Evolutionary conservation across 2,797 vertebrate genomes (phyloP), one percentile per base, ranked within the genome.

Genomic region (Micromesistius poutassou): DNA sequence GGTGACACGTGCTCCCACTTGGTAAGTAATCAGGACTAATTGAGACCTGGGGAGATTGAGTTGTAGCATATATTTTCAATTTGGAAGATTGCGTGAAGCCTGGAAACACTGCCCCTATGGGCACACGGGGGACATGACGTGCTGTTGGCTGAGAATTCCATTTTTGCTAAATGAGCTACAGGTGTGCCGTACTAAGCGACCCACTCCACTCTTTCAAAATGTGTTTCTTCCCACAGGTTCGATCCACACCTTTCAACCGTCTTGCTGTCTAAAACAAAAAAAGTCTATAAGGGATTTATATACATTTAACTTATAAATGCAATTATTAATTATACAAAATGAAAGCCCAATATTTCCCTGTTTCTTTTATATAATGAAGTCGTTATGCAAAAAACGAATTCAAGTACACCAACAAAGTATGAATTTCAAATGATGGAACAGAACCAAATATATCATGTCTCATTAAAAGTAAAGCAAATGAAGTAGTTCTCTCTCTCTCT

Each of bases 11-110:
- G 84, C 86, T 94, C 93, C 93, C 93, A 71, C 70, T 85, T 86
- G 93, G 88, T 86, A 68, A 91, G 80, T 89, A 89, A 93, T 94
- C 93, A 95, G 82, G 74, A 82, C 89, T 93, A 93, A 94, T 95
- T 93, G 87, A 92, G 89, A 92, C 85, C 92, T 91, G 83, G 90
- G 92, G 90, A 93, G 80, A 74, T 78, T 72, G 76, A 74, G 40
- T 75, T 79, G 70, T 76, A 68, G 74, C 75, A 80, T 31, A 50
- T 28, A 6, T 55, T 81, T 76, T 82, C 85, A 75, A 75, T 83
- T 85, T 86, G 76, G 31, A 74, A 80, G n/a, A 35, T 80, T 76
- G 81, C 79, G 79, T 78, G 74, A 50, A 33, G 68, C 38, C 75
- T 38, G 72, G 66, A 74, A 80, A 79, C 62, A 30, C 25, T 71